A percentile compares a stretch with the other conserved stretches of the same genome.
Conservation (phyloP, 2,797 vertebrate species). For the Trachops cirrhosus region DNA sequence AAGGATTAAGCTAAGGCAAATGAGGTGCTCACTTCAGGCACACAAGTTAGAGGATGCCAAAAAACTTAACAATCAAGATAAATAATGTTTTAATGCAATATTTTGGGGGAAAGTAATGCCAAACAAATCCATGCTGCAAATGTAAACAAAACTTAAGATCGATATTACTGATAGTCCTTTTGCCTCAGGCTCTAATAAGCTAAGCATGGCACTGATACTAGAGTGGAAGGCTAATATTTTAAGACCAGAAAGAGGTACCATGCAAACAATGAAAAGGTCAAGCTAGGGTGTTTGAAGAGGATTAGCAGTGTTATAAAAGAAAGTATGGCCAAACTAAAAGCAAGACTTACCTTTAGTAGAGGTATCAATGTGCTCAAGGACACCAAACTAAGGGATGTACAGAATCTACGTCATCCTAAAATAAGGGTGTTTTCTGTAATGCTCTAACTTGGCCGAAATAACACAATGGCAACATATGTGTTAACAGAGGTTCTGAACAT, state of each 20-base stretch:
- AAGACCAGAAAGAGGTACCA: background rate
- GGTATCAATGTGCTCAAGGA: background rate
- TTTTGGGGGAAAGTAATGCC: background rate
- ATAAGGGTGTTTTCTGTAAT: background rate
- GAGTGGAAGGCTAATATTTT: background rate
- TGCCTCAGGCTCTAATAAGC: background rate
- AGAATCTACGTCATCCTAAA: background rate
- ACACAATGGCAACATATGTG: background rate
- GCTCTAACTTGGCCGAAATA: background rate
- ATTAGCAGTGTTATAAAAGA: background rate
- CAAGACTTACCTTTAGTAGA: background rate
- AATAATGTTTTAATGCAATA: background rate
- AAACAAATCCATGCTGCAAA: background rate
- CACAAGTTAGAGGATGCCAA: background rate
- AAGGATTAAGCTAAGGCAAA: background rate
- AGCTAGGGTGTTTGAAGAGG: background rate
- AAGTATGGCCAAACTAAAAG: background rate
- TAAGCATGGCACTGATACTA: background rate
- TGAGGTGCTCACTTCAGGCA: background rate
- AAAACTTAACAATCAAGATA: background rate
- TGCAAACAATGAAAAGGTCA: background rate
- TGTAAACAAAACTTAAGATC: background rate
- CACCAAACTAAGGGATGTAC: background rate
- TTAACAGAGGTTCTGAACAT: background rate
- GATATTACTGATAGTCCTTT: background rate